These are phyloP conservation scores for Spea hammondii DNA, from an alignment of 2,797 vertebrate species.

Conservation along the genomic window DNA sequence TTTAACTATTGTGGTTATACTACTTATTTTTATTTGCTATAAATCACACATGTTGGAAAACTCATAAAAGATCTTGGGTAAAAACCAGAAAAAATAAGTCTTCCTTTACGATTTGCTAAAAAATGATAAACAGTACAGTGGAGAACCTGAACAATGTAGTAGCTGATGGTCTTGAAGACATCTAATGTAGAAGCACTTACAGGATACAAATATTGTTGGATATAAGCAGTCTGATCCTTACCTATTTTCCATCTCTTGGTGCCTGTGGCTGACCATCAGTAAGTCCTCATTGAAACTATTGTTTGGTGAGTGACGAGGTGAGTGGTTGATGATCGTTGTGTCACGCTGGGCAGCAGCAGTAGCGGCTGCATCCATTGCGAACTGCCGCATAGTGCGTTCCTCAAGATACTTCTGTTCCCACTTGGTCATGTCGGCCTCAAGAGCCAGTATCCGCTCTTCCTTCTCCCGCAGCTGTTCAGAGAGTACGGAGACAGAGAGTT, in stretches of 20 bases:
- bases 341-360: slow-evolving; percentile 92
- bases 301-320: slow-evolving; percentile 87
- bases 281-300: slow-evolving; percentile 91
- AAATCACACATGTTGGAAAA: no score
- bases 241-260: slow-evolving; percentile 97
- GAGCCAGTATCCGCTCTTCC: slow-evolving; percentile 87
- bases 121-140: no score
- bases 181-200: no score
- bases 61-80: no score
- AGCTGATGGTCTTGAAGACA: no score
- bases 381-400: slow-evolving; percentile 96
- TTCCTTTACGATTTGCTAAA: no score
- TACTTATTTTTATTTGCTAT: no score
- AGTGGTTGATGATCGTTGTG: slow-evolving; percentile 94
- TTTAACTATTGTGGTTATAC: no score
- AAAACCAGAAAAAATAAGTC: no score
- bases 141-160: no score
- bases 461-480: slow-evolving; percentile 87
- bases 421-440: slow-evolving; percentile 96
- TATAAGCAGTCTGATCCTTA: slow-evolving; percentile 51
- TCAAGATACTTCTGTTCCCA: slow-evolving; percentile 98
- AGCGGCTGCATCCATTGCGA: slow-evolving; percentile 94
- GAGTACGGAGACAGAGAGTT: slow-evolving; percentile 68
- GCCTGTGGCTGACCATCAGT: slow-evolving; percentile 77
- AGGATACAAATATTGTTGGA: no score